phyloP scores from a whole-genome alignment of 2,888 invertebrate genomes.

The Trissolcus japonicus region DNA sequence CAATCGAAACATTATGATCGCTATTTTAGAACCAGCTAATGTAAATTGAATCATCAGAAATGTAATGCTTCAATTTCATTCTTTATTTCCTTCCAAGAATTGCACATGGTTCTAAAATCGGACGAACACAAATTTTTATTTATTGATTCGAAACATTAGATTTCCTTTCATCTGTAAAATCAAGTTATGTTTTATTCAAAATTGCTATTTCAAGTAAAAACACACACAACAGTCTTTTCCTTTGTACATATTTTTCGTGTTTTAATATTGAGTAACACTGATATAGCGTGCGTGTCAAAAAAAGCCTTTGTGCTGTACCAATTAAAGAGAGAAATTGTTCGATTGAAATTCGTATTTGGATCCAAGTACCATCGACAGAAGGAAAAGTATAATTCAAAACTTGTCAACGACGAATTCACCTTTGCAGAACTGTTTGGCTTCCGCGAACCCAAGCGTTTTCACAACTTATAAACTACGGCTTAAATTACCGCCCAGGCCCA shows the following conservation, averaged over 20 bases:
- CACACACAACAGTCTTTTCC: not conserved
- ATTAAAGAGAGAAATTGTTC: slow-evolving; percentile 33
- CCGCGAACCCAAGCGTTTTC: slow-evolving; percentile 12
- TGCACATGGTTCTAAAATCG: too few species aligned
- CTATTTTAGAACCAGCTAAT: too few species aligned
- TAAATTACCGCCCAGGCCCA: slow-evolving; percentile 31
- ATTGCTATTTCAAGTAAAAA: too few species aligned
- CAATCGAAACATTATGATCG: slow-evolving; percentile 4
- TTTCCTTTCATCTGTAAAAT: too few species aligned
- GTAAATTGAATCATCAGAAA: too few species aligned
- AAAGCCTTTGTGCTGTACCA: slow-evolving; percentile 17
- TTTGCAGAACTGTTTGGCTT: slow-evolving; percentile 14
- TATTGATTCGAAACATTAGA: too few species aligned
- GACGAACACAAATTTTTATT: too few species aligned
- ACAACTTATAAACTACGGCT: slow-evolving; percentile 31
- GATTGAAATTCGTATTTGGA: slow-evolving; percentile 16
- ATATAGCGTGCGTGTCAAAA: not conserved
- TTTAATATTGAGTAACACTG: slow-evolving; percentile 7
- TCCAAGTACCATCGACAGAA: slow-evolving; percentile 20
- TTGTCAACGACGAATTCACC: slow-evolving; percentile 37
- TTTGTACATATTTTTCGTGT: slow-evolving; percentile 15
- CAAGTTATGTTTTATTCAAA: too few species aligned
- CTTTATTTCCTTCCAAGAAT: too few species aligned
- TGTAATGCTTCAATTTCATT: too few species aligned
- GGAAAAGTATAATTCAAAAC: slow-evolving; percentile 42